Conservation (phyloP, 2,888 invertebrate genomes). For the Patella caerulea region DNA sequence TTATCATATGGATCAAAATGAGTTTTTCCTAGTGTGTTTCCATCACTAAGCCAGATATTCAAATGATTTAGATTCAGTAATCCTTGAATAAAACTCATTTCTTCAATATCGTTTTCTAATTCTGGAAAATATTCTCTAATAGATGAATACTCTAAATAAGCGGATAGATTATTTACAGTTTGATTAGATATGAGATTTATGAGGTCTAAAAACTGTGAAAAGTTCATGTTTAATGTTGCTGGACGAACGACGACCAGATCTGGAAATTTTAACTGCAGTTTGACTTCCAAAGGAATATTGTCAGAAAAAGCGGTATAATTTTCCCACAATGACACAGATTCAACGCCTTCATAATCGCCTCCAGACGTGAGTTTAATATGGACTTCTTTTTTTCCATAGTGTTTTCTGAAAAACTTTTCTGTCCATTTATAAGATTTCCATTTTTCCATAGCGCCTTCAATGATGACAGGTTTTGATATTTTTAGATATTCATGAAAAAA, state of each 20-base stretch:
- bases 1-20: slow-evolving; percentile 71
- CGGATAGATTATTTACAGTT: slow-evolving; percentile 54
- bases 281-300: slow-evolving; percentile 57
- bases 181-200: slow-evolving; percentile 53
- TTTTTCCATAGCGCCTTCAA: slow-evolving; percentile 49
- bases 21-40: slow-evolving; percentile 69
- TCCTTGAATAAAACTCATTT: slow-evolving; percentile 57
- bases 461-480: slow-evolving; percentile 64
- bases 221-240: slow-evolving; percentile 61
- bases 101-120: slow-evolving; percentile 56
- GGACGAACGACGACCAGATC: slow-evolving; percentile 69
- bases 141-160: slow-evolving; percentile 69
- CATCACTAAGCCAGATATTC: slow-evolving; percentile 71
- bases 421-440: slow-evolving; percentile 69
- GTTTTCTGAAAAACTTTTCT: slow-evolving; percentile 51
- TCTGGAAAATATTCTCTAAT: slow-evolving; percentile 61
- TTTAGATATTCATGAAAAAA: slow-evolving; percentile 64
- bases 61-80: slow-evolving; percentile 51
- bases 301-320: slow-evolving; percentile 44
- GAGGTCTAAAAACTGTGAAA: slow-evolving; percentile 64
- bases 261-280: slow-evolving; percentile 55
- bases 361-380: slow-evolving; percentile 65
- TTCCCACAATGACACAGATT: slow-evolving; percentile 61
- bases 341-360: slow-evolving; percentile 68
- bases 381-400: slow-evolving; percentile 53